phyloP scores from a whole-genome alignment of 1,140 invertebrate species.

The Protaetia brevitarsis region DNA sequence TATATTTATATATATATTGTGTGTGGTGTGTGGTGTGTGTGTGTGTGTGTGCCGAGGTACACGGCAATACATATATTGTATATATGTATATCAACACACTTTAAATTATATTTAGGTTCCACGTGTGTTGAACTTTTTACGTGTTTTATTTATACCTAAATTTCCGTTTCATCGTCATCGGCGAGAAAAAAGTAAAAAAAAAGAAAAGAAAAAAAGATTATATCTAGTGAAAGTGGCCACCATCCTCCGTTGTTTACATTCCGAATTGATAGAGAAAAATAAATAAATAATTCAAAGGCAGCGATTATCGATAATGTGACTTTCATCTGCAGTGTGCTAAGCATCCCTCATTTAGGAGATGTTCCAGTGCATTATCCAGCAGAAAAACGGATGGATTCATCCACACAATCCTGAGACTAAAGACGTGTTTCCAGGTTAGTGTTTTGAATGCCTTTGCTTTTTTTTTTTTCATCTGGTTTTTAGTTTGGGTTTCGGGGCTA shows the following conservation, averaged over 20 bases:
- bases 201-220: not conserved
- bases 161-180: conserved; percentile 29
- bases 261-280: too few species aligned
- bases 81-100: conserved; percentile 19
- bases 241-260: conserved; percentile 10
- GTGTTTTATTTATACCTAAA: conserved; percentile 36
- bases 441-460: not conserved
- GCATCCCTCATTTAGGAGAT: conserved; percentile 47
- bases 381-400: conserved; percentile 73
- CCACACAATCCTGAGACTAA: conserved; percentile 66
- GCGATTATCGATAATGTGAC: conserved; percentile 22
- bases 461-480: not conserved
- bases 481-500: not conserved
- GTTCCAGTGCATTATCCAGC: conserved; percentile 82
- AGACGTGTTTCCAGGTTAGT: conserved; percentile 73
- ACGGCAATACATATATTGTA: too few species aligned
- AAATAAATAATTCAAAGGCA: not conserved
- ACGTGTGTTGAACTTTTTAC: conserved; percentile 32
- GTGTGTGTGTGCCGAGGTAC: not conserved
- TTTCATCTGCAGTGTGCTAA: conserved; percentile 16
- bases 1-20: too few species aligned
- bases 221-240: not conserved
- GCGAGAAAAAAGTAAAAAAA: conserved; percentile 3
- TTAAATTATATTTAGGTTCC: conserved; percentile 35
- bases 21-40: not conserved